phyloP scores from a whole-genome alignment of 2,113 vertebrate genomes.

The Capricornis sumatraensis region DNA sequence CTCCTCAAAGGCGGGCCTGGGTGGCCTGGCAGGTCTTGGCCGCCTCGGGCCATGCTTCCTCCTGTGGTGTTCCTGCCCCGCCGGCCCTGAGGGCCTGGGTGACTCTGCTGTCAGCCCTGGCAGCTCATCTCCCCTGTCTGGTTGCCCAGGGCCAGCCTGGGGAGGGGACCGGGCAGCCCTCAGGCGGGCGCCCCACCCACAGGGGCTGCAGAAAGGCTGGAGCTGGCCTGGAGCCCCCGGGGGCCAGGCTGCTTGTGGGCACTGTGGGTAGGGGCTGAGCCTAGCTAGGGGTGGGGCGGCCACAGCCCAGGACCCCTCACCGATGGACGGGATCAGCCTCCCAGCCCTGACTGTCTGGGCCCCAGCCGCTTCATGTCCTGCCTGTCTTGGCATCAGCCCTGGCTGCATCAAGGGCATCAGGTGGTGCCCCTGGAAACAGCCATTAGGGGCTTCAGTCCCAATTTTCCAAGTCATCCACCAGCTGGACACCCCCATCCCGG shows the following conservation, averaged over 20 bases:
- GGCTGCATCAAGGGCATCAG: not conserved
- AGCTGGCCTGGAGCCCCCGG: not conserved
- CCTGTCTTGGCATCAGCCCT: not conserved
- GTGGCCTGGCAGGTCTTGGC: not conserved
- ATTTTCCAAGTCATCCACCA: not conserved
- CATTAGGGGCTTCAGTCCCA: not conserved
- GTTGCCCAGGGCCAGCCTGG: not conserved
- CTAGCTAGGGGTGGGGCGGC: not conserved
- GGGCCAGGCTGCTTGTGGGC: not conserved
- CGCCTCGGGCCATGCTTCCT: slow-evolving; percentile 29
- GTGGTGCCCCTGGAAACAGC: not conserved
- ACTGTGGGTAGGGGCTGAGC: not conserved
- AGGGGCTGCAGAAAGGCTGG: no score
- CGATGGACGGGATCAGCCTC: fast-evolving
- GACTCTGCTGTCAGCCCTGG: not conserved
- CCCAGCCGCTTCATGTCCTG: no score
- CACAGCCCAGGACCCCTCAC: not conserved
- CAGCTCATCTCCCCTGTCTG: not conserved
- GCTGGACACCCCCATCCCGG: fast-evolving
- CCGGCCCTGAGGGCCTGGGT: not conserved
- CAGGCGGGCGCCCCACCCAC: not conserved
- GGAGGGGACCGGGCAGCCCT: not conserved
- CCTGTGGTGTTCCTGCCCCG: not conserved
- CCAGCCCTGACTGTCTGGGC: not conserved
- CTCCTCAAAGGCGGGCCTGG: not conserved